A percentile compares a stretch with the other conserved stretches of the same genome.
These are phyloP conservation scores for Drosophila elegans DNA, from an alignment of 1,140 invertebrate genomes.

Conservation along the genomic window DNA sequence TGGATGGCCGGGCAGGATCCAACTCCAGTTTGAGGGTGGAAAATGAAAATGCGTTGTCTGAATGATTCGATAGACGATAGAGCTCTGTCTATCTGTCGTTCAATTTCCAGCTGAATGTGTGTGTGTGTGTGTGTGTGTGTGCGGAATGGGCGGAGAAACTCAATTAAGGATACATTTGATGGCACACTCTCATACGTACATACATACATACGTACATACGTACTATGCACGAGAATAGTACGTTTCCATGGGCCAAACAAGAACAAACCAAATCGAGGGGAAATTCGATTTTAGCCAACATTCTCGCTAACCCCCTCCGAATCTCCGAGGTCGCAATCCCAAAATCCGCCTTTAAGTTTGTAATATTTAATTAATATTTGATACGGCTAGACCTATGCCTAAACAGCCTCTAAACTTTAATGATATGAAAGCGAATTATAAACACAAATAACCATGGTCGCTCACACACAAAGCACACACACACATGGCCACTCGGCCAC, in stretches of 20 bases:
- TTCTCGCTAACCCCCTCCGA: conserved; percentile 4
- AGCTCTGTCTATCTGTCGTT: conserved; percentile 55
- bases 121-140: conserved; percentile 30
- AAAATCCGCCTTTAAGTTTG: conserved; percentile 26
- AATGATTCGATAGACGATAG: conserved; percentile 58
- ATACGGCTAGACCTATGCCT: neutral
- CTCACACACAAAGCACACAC: conserved; percentile 14
- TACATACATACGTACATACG: conserved; percentile 35
- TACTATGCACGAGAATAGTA: conserved; percentile 7
- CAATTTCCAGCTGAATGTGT: conserved; percentile 46
- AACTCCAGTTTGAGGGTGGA: conserved; percentile 52
- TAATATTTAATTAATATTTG: neutral
- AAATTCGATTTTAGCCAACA: conserved; percentile 30
- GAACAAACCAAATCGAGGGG: conserved; percentile 30
- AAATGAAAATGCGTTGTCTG: conserved; percentile 67
- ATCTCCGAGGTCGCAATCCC: neutral
- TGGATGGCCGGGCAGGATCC: neutral
- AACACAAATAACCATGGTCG: conserved; percentile 55
- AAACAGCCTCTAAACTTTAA: conserved; percentile 37
- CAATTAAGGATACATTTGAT: conserved; percentile 85
- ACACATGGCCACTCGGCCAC: conserved; percentile 8
- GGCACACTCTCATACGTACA: conserved; percentile 63
- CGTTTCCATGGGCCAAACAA: conserved; percentile 8
- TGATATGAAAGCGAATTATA: conserved; percentile 66
- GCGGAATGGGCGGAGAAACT: conserved; percentile 78